Base-by-base conservation (phyloP, 2,888 invertebrate species). In the Cheilosia grossa region DNA sequence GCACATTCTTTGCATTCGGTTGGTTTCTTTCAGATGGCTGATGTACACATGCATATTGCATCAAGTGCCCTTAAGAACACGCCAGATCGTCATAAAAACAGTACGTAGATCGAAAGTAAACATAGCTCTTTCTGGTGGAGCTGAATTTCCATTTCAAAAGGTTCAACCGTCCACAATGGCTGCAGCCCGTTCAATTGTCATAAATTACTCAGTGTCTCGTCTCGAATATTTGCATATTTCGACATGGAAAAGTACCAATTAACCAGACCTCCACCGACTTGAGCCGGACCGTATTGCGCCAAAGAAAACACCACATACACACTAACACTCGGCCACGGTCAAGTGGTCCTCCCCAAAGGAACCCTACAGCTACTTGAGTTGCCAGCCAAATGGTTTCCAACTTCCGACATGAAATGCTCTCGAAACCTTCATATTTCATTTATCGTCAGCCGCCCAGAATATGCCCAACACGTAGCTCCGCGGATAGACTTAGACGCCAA, bases 351-450 rank as follows among this genome's bases (percentile, higher is more conserved):
- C 47, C 47, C 33, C 24, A 24, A 21, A 53, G 66, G 64, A 82
- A 59, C 64, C 70, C 64, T 70, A 72, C 51, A 73, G 78, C 73
- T 79, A 82, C 82, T 82, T 82, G 37, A 73, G 42, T 73, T 82
- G 66, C 40, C 63, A 51, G 66, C 30, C 66, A 67, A 75, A 75
- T 67, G 75, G 58, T 47, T 73, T 7, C 67, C 51, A 82, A 82
- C 82, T 82, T 82, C 82, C 82, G 82, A 82, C 82, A 82, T 82
- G 73, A 79, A 82, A 79, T 67, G 67, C 73, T 82, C 82, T 82
- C 67, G 79, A 82, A 82, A 79, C 73, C 82, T 82, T 82, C 82
- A 82, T 82, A 82, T 79, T 79, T 82, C 82, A 82, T 82, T 79
- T 79, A 82, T 73, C 79, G 82, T 67, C 79, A 61, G 73, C 72